Evolutionary conservation across 1,140 invertebrate genomes (phyloP), one percentile per base, ranked within the genome.

Genomic region (Pollicipes pollicipes): DNA sequence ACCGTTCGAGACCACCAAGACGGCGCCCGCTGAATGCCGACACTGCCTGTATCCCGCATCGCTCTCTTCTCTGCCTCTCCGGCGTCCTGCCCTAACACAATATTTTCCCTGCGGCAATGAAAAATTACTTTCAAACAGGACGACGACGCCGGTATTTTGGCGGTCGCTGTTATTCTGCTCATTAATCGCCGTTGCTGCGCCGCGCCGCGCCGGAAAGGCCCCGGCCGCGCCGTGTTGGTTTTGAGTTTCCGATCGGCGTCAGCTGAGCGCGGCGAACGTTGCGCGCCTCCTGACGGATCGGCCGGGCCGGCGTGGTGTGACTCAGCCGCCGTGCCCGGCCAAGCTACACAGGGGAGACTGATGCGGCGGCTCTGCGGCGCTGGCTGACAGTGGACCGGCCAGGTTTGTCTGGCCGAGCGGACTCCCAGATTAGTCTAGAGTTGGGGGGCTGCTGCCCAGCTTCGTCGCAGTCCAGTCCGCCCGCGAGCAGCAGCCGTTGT

Each of bases 111-210:
- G 45, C 45, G n/a, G 45, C 45, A 58, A 58, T 58, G 45, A 58
- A 58, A 58, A 58, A 58, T 58, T 21, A 58, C 45, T 58, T 58
- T 58, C 45, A 58, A 58, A 58, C 45, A 58, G 45, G 45, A 58
- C 24, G 45, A 21, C 17, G 45, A 58, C 45, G 45, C 45, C 45
- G 45, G 45, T 58, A 58, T 58, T 58, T 58, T 58, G 45, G 45
- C 45, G 45, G 45, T 58, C 45, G 45, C 45, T 58, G 45, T 58
- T 58, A 58, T 58, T 58, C 45, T 21, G 45, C 45, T 58, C 45
- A 58, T 58, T 58, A 58, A 58, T 58, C 45, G 45, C 45, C 6
- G 45, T 21, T 21, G 45, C 45, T 10, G 45, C 45, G 8, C 45
- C 13, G 45, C 45, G 24, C 45, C 13, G 45, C 45, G 45, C 45